Percentiles rank a stretch among this genome's conserved stretches.
These are phyloP conservation scores for Margarornis squamiger DNA, from an alignment of 2,797 vertebrate genomes.

Conservation along the genomic window DNA sequence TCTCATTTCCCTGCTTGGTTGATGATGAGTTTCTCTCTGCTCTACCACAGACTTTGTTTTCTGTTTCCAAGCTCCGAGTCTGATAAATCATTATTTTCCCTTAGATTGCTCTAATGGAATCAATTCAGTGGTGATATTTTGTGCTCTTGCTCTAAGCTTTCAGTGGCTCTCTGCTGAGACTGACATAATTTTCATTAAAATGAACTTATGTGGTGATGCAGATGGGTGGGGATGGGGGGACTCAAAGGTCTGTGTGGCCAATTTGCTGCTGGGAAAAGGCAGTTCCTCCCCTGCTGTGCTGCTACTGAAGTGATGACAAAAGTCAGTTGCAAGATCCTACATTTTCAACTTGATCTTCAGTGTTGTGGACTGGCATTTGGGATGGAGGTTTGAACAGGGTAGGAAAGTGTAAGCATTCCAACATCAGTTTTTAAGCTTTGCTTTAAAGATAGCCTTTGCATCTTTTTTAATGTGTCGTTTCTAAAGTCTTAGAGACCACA, in stretches of 20 bases:
- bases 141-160: slow-evolving; percentile 33
- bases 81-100: slow-evolving; percentile 55
- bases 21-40: slow-evolving; percentile 24
- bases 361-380: background rate
- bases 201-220: background rate
- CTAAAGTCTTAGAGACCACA: background rate
- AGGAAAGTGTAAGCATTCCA: background rate
- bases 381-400: background rate
- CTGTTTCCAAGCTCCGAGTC: background rate
- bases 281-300: background rate
- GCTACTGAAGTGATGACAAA: background rate
- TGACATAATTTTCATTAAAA: slow-evolving; percentile 28
- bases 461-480: background rate
- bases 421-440: background rate
- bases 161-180: slow-evolving; percentile 24
- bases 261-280: background rate
- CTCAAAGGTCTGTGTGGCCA: background rate
- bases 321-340: background rate
- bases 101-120: slow-evolving; percentile 46
- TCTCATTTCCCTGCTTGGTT: slow-evolving; percentile 6
- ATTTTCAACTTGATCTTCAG: background rate
- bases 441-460: background rate
- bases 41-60: slow-evolving; percentile 37
- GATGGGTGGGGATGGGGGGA: background rate
- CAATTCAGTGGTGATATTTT: background rate